Conservation (phyloP, 2,888 invertebrate genomes). For the Leptopilina drosophilae region DNA sequence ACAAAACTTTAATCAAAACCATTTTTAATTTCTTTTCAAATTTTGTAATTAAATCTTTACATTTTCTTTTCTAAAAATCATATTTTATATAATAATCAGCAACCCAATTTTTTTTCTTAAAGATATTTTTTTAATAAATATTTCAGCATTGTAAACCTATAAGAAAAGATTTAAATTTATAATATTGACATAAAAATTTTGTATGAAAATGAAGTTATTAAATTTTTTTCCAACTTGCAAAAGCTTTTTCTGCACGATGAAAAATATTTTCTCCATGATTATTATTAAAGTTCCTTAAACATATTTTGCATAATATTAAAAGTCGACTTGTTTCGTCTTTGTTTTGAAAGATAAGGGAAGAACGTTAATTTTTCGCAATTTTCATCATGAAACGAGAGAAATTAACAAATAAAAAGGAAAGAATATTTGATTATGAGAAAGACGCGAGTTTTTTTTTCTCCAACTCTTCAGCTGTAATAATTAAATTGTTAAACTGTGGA, state of each 20-base stretch:
- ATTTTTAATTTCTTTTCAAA: no score
- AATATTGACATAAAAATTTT: no score
- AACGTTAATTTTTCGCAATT: not conserved
- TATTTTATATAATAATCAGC: no score
- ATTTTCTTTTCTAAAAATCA: no score
- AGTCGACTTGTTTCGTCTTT: not conserved
- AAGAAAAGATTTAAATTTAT: no score
- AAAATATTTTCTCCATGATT: slow-evolving; percentile 1
- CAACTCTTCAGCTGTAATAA: not conserved
- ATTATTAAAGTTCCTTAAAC: slow-evolving; percentile 3
- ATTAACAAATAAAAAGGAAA: not conserved
- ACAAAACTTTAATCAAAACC: no score
- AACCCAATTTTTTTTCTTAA: no score
- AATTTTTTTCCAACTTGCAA: not conserved
- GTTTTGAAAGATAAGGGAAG: not conserved
- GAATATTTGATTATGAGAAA: slow-evolving; percentile 4
- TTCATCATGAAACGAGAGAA: not conserved
- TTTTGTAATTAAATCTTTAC: no score
- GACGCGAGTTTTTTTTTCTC: not conserved
- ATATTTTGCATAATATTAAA: slow-evolving; percentile 14
- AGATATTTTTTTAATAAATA: no score
- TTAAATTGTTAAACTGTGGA: not conserved
- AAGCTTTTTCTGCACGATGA: not conserved
- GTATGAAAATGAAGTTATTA: not conserved
- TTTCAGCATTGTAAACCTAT: no score